Conservation (phyloP, 2,113 vertebrate genomes). For the Shinisaurus crocodilurus region DNA sequence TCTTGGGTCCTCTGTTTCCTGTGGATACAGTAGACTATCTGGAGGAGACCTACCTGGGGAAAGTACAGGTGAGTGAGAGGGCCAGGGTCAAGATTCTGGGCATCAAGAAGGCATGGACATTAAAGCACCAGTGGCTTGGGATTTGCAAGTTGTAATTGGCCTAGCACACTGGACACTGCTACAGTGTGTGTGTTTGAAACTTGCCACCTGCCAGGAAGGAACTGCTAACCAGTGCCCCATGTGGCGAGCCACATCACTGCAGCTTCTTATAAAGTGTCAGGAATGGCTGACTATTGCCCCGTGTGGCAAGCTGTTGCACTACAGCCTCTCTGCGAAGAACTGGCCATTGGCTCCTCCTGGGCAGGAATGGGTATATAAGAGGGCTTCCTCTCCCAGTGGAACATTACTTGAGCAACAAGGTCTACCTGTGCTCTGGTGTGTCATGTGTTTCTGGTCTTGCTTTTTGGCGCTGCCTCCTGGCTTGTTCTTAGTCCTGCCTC, state of each 20-base stretch:
- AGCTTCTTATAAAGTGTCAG: background rate
- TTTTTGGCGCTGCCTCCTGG: too few relatives aligned
- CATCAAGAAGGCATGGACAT: background rate
- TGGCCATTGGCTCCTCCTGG: too few relatives aligned
- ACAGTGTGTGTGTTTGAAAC: background rate
- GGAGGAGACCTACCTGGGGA: slow-evolving; percentile 88
- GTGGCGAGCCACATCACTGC: background rate
- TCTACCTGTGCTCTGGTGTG: too few relatives aligned
- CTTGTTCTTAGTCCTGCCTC: too few relatives aligned
- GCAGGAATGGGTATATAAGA: too few relatives aligned
- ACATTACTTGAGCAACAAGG: too few relatives aligned
- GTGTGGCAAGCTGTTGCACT: too few relatives aligned
- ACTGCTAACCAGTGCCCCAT: background rate
- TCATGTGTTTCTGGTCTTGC: too few relatives aligned
- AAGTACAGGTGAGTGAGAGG: slow-evolving; percentile 82
- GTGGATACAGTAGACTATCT: slow-evolving; percentile 86
- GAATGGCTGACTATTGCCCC: too few relatives aligned
- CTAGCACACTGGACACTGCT: background rate
- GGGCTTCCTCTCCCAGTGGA: too few relatives aligned
- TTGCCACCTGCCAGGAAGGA: background rate
- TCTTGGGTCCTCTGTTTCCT: slow-evolving; percentile 86
- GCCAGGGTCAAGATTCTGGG: background rate
- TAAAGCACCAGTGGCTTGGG: background rate
- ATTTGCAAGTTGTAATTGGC: background rate
- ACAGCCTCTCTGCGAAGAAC: too few relatives aligned